Evolutionary conservation across 2,113 vertebrate genomes (phyloP), one percentile per base, ranked within the genome.

Genomic region (Silurus glanis): DNA sequence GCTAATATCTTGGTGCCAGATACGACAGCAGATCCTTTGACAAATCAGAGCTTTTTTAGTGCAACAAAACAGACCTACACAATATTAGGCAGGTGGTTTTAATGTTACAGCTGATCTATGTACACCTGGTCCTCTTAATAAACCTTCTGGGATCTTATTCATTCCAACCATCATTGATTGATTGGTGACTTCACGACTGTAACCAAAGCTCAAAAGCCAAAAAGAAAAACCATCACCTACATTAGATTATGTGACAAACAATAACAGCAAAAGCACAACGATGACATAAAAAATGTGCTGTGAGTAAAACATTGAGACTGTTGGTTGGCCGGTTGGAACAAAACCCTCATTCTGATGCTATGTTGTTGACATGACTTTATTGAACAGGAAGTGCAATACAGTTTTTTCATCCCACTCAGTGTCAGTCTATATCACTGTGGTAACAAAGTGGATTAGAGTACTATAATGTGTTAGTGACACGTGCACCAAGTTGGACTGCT

Each of bases 351-450:
- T 51, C 59, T 66, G 5, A 79, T 45, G 59, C 12, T 17, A 61
- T 51, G 84, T 47, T 85, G 25, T 75, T 45, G 45, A 28, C 61
- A 13, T 66, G 49, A 55, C 49, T 23, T 66, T 56, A 16, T n/a
- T 37, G 72, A 86, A 49, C 79, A 53, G 67, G 45, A 83, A 28
- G 47, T 16, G 59, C 55, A 58, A 56, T 53, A 19, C 59, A 66
- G 47, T 37, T 51, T 7, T 7, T 58, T 58, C 53, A 80, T 76
- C 71, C 71, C 80, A 82, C 56, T 55, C 53, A 74, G n/a, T 78
- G 80, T 83, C 59, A 67, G 47, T 87, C 71, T 83, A 67, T 45
- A 64, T 75, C 80, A 82, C 56, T 56, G 69, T 75, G 80, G 67
- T 81, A 64, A 51, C 21, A 82, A 82, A 23, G 58, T 56, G 56